Conservation (phyloP, 2,113 vertebrate species). For the Actenoides hombroni region DNA sequence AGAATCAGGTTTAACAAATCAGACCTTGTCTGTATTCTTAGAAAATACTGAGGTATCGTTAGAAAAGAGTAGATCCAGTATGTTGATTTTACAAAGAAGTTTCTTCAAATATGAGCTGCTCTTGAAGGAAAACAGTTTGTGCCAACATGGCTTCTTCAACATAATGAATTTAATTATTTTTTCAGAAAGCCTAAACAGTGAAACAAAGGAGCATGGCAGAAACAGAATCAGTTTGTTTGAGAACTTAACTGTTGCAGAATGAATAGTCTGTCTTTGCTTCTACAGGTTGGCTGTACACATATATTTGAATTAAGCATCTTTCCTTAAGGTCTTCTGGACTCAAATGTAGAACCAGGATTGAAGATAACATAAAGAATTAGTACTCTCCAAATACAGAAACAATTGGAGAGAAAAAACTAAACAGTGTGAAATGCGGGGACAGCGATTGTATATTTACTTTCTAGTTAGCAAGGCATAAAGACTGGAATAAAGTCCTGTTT, state of each 20-base stretch:
- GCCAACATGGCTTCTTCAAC: neutral
- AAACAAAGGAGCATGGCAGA: neutral
- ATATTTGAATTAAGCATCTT: neutral
- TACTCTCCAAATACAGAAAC: neutral
- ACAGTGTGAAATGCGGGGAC: neutral
- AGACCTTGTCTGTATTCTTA: constrained; percentile 15
- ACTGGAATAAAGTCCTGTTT: neutral
- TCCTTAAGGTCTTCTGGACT: neutral
- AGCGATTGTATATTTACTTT: neutral
- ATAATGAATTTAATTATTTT: neutral
- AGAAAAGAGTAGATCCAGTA: constrained; percentile 24
- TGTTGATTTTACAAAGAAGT: neutral
- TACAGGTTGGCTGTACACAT: neutral
- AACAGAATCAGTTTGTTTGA: neutral
- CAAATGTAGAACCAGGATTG: neutral
- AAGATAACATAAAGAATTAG: neutral
- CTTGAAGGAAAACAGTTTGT: neutral
- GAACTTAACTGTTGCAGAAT: neutral
- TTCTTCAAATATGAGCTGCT: neutral
- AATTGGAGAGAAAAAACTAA: neutral
- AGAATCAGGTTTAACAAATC: constrained; percentile 21
- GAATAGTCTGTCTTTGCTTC: neutral
- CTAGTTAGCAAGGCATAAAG: neutral
- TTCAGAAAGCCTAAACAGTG: neutral
- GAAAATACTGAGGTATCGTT: neutral